Evolutionary conservation across 1,140 invertebrate species (phyloP), one percentile per base, ranked within the genome.

Genomic region (Drosophila burlai): DNA sequence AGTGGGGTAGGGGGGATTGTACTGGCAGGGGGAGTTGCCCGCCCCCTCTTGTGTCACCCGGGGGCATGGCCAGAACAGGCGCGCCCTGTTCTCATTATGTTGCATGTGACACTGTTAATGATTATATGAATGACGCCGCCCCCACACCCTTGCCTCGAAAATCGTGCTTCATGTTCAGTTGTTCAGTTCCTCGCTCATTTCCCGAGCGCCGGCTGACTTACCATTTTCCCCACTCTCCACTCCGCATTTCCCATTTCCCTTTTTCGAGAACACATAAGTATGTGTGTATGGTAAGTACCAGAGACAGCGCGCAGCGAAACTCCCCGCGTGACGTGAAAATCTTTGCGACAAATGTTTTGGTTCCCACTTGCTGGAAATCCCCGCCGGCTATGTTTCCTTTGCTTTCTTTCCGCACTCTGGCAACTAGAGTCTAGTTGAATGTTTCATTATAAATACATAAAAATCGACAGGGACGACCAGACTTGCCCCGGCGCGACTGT

Each of bases 101-200:
- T 72, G 84, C 87, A 91, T 89, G 83, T 91, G 87, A 91, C 87
- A 91, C 89, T 91, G 89, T 91, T 91, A 91, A 91, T 91, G 83
- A 91, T 91, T 91, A 91, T 91, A 76, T 81, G 86, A 83, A 73
- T 84, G 49, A 26, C 47, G 63, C 65, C 55, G 68, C 31, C 36
- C 66, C 45, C 29, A 52, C 49, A 31, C 49, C 29, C 16, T 18
- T 11, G 24, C 36, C 11, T 8, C 18, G 54, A 50, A 24, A 72
- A 55, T 40, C 54, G 49, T 57, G 61, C 69, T 60, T 42, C 63
- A 71, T 72, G 59, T 80, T 71, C 40, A 45, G 54, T 87, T 72
- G 59, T 80, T 71, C 40, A 42, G 54, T 87, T 82, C 60, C 42
- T 76, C 84, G 65, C 68, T 82, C 83, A 54, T 69, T 68, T 46